phyloP scores from a whole-genome alignment of 1,140 invertebrate genomes.

The Sweltsa coloradensis region DNA sequence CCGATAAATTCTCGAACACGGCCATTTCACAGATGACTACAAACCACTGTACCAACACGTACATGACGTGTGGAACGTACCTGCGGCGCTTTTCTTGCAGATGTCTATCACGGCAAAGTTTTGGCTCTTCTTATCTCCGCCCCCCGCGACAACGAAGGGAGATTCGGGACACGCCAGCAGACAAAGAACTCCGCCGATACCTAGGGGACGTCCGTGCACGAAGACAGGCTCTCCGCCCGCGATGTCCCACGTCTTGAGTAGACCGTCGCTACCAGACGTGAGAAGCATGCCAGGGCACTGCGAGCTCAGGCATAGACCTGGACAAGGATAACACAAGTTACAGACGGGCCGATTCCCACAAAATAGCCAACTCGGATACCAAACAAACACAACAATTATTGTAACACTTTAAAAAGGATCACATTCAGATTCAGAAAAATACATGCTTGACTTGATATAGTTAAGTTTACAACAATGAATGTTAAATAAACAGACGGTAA shows the following conservation, averaged over 20 bases:
- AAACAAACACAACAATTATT: neutral
- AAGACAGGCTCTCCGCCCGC: conserved; percentile 24
- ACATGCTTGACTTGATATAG: conserved; percentile 23
- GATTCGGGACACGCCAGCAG: conserved; percentile 64
- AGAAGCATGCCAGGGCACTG: conserved; percentile 55
- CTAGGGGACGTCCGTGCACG: conserved; percentile 44
- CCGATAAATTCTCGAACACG: too few relatives aligned
- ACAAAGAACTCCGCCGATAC: conserved; percentile 61
- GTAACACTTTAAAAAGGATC: neutral
- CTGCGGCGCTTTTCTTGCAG: conserved; percentile 41
- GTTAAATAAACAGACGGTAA: neutral
- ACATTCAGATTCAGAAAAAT: conserved; percentile 19
- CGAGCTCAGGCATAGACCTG: conserved; percentile 53
- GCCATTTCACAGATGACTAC: too few relatives aligned
- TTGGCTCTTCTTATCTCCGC: conserved; percentile 71
- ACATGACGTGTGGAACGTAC: conserved; percentile 33
- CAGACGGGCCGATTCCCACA: too few relatives aligned
- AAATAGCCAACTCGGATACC: neutral
- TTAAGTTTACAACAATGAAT: conserved; percentile 3
- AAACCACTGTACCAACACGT: too few relatives aligned
- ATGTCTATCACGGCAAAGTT: conserved; percentile 68
- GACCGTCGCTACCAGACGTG: conserved; percentile 57
- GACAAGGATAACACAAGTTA: conserved; percentile 18
- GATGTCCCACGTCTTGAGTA: conserved; percentile 69
- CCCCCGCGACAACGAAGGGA: conserved; percentile 63